A percentile compares a stretch with the other conserved stretches of the same genome.
These are phyloP conservation scores for Aplochiton taeniatus DNA, from an alignment of 2,797 vertebrate genomes.

Conservation along the genomic window DNA sequence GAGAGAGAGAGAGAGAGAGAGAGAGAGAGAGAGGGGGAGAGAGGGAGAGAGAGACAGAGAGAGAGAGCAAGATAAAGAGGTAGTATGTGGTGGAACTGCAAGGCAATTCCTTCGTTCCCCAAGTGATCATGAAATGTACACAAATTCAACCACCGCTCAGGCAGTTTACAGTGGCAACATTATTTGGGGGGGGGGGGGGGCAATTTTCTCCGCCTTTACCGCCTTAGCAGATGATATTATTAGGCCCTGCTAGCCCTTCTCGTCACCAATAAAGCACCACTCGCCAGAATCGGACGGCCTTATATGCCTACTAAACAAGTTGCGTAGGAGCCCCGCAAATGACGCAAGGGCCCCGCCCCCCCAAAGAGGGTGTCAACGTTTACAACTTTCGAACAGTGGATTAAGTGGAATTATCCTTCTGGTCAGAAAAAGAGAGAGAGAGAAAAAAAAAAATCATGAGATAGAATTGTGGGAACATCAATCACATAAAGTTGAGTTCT, in stretches of 20 bases:
- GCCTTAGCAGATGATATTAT: conserved; percentile 60
- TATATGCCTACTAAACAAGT: too few relatives aligned
- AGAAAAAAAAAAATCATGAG: too few relatives aligned
- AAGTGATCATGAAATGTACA: conserved; percentile 62
- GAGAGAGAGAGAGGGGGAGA: background rate
- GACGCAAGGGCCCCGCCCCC: too few relatives aligned
- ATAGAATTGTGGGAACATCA: too few relatives aligned
- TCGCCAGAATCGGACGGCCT: too few relatives aligned
- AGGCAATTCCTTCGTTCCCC: conserved; percentile 30
- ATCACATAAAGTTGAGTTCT: too few relatives aligned
- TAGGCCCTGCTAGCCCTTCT: conserved; percentile 62
- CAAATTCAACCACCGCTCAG: conserved; percentile 63
- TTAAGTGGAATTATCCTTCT: too few relatives aligned
- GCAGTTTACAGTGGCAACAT: conserved; percentile 69
- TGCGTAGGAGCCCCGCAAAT: too few relatives aligned
- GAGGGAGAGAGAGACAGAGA: background rate
- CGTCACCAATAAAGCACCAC: conserved; percentile 32
- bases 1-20: background rate
- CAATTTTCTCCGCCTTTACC: conserved; percentile 42
- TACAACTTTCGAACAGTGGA: too few relatives aligned
- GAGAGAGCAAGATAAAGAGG: background rate
- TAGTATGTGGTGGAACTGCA: background rate
- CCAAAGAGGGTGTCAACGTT: too few relatives aligned
- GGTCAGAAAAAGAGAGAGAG: too few relatives aligned
- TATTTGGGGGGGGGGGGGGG: conserved; percentile 57